Evolutionary conservation across 2,797 vertebrate species (phyloP), one percentile per base, ranked within the genome.

Genomic region (Falco cherrug): DNA sequence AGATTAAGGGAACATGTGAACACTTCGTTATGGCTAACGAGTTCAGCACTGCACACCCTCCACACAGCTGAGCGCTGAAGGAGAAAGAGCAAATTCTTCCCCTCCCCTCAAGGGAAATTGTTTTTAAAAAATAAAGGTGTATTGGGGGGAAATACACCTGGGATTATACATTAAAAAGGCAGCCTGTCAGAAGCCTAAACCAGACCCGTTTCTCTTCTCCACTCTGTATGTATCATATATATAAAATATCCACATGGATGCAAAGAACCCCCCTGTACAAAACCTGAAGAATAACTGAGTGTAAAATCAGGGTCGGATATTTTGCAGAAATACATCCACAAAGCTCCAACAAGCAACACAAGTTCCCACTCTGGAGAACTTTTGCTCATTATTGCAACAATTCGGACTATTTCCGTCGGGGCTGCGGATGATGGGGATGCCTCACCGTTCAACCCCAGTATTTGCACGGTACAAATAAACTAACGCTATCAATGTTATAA

Each of bases 1-100:
- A 89, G 90, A 97, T 91, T 61, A 93, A 61, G 6, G 9, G 53
- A 87, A 92, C 93, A 84, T 43, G 54, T 33, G 90, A 95, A 92
- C 5, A 54, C 75, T 80, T 95, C 41, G 4, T 91, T 28, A 56
- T 2, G 54, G 81, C 77, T 91, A 87, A 93, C 9, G 33, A 92
- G 75, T 59, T 89, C 93, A 94, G 69, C 88, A 26, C 79, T 54
- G 61, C 82, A 29, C 39, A 29, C 31, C 54, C 88, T 43, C 61
- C 12, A 16, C 64, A 3, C 33, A n/a, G 69, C 47, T 6, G 1
- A 39, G 78, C 3, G 5, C 85, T 70, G 12, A 1, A 22, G 41
- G 28, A 90, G 88, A 56, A 95, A 59, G 0, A 10, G 2, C 71
- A 79, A 53, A 61, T 37, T 75, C 57, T 57, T 83, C 33, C 39